phyloP scores from a whole-genome alignment of 2,113 vertebrate genomes.

The Machaerirhynchus nigripectus region DNA sequence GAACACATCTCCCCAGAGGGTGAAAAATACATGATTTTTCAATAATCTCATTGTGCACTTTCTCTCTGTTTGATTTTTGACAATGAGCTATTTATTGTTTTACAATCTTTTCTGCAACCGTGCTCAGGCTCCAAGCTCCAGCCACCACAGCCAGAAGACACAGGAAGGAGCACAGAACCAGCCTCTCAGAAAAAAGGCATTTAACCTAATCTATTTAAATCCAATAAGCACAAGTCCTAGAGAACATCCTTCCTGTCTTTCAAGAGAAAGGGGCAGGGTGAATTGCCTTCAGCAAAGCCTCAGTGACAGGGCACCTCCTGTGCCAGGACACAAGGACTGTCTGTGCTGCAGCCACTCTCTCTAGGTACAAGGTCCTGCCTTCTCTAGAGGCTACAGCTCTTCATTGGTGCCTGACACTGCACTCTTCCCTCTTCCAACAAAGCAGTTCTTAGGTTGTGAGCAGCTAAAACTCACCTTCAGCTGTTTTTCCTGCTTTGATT shows the following conservation, averaged over 20 bases:
- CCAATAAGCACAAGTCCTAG: not conserved
- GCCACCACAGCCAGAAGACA: not conserved
- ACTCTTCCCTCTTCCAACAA: not conserved
- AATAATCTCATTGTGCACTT: not conserved
- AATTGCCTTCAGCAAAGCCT: not conserved
- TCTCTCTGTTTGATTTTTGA: not conserved
- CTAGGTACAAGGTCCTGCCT: not conserved
- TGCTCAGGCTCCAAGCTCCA: accelerated
- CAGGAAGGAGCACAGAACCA: not conserved
- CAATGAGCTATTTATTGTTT: not conserved
- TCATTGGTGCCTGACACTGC: not conserved
- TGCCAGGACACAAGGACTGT: accelerated
- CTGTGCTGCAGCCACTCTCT: not conserved
- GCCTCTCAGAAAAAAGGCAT: not conserved
- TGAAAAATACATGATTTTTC: not conserved
- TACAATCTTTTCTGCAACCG: not conserved
- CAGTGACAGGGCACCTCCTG: not conserved
- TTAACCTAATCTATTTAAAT: not conserved
- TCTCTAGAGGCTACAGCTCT: not conserved
- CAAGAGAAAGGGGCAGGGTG: not conserved
- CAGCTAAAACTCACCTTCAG: constrained; percentile 75
- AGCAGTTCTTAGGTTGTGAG: not conserved
- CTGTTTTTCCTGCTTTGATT: constrained; percentile 81
- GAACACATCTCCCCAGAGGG: not conserved
- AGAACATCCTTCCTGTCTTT: not conserved